Percentiles rank a stretch among this genome's conserved stretches.
phyloP scores from a whole-genome alignment of 2,797 vertebrate genomes.

The Bovichtus variegatus region DNA sequence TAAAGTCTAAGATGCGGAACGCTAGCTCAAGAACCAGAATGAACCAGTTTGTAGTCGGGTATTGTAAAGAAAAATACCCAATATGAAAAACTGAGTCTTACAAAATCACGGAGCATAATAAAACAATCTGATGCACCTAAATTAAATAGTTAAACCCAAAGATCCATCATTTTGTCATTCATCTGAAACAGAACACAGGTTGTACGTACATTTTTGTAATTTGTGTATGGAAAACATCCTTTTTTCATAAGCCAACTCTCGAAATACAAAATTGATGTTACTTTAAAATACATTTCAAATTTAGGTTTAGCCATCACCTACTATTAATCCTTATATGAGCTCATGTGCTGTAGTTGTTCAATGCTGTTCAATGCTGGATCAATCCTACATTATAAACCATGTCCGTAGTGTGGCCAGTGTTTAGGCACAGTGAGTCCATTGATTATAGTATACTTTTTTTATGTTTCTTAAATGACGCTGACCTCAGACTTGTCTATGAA shows the following conservation, averaged over 20 bases:
- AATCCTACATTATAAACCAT: not conserved
- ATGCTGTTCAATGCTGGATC: no score
- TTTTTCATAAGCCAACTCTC: not conserved
- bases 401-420: not conserved
- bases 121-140: not conserved
- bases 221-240: not conserved
- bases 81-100: not conserved
- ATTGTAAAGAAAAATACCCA: not conserved
- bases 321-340: not conserved
- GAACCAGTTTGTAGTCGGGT: slow-evolving; percentile 9
- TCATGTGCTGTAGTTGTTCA: not conserved
- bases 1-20: not conserved
- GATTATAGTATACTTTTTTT: not conserved
- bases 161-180: not conserved
- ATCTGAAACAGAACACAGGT: not conserved
- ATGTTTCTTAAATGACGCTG: not conserved
- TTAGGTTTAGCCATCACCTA: not conserved
- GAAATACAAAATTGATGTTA: not conserved
- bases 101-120: slow-evolving; percentile 8
- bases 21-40: slow-evolving; percentile 13
- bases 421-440: not conserved
- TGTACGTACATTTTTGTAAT: not conserved
- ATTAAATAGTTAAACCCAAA: no score
- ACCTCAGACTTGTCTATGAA: not conserved
- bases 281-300: not conserved